Percentiles rank a stretch among this genome's conserved stretches.
Conservation (phyloP, 2,888 invertebrate genomes). For the Eupithecia subfuscata region DNA sequence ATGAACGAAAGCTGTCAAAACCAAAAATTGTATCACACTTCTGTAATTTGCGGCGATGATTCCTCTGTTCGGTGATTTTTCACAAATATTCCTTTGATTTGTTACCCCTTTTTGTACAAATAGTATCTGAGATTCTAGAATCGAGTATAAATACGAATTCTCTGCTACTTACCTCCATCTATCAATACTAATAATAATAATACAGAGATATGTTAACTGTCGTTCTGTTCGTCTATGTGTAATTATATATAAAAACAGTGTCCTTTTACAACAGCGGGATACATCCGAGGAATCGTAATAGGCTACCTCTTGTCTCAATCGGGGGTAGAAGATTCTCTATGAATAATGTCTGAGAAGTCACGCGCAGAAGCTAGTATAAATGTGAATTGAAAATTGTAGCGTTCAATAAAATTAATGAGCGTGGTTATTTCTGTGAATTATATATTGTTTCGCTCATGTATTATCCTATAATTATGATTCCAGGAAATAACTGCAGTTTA, state of each 20-base stretch:
- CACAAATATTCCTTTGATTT: too few species aligned
- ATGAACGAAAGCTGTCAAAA: too few species aligned
- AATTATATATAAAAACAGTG: too few species aligned
- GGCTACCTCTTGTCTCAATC: too few species aligned
- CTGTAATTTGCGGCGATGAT: too few species aligned
- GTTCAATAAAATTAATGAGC: not conserved
- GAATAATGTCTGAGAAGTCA: not conserved
- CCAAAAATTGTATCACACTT: too few species aligned
- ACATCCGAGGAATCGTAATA: not conserved
- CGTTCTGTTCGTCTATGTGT: not conserved
- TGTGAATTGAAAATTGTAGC: not conserved
- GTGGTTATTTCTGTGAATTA: not conserved
- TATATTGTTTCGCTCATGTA: not conserved
- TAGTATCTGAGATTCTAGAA: too few species aligned
- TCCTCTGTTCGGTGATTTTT: too few species aligned
- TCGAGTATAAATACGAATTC: too few species aligned
- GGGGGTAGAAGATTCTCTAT: not conserved
- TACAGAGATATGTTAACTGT: not conserved
- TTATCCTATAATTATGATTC: not conserved
- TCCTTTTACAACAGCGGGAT: not conserved
- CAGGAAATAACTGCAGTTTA: not conserved
- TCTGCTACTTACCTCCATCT: too few species aligned
- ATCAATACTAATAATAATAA: not conserved
- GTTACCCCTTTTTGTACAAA: too few species aligned
- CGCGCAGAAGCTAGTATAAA: not conserved